Percentiles rank a stretch among this genome's conserved stretches.
These are phyloP conservation scores for Neogale vison DNA, from an alignment of 2,113 vertebrate species.

Conservation along the genomic window DNA sequence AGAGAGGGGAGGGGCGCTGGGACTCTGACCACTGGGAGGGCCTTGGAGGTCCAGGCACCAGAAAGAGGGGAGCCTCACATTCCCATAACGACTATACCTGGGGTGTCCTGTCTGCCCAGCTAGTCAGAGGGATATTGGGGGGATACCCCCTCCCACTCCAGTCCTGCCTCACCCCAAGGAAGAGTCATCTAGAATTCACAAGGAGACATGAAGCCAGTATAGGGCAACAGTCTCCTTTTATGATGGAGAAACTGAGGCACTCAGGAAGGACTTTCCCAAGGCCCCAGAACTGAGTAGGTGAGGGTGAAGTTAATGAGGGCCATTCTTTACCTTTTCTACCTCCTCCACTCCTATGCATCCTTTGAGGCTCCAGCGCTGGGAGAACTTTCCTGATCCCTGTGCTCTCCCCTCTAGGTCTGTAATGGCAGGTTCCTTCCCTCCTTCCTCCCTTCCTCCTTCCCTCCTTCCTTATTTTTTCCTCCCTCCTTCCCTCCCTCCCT, in stretches of 20 bases:
- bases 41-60: not conserved
- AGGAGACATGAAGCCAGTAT: not conserved
- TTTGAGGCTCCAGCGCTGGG: not conserved
- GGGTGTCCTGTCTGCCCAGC: not conserved
- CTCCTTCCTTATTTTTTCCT: no score
- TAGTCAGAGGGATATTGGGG: not conserved
- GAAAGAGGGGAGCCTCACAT: no score
- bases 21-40: not conserved
- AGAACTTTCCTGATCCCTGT: not conserved
- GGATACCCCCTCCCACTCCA: no score
- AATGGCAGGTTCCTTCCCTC: not conserved
- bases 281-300: not conserved
- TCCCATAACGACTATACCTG: not conserved
- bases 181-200: not conserved
- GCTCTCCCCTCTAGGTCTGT: not conserved
- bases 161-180: not conserved
- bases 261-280: not conserved
- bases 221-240: not conserved
- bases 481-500: no score
- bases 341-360: not conserved
- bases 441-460: no score
- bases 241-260: not conserved
- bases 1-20: no score
- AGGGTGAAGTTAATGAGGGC: not conserved
- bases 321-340: not conserved